A percentile compares a stretch with the other conserved stretches of the same genome.
phyloP scores from a whole-genome alignment of 2,797 vertebrate species.

The Danio aesculapii region DNA sequence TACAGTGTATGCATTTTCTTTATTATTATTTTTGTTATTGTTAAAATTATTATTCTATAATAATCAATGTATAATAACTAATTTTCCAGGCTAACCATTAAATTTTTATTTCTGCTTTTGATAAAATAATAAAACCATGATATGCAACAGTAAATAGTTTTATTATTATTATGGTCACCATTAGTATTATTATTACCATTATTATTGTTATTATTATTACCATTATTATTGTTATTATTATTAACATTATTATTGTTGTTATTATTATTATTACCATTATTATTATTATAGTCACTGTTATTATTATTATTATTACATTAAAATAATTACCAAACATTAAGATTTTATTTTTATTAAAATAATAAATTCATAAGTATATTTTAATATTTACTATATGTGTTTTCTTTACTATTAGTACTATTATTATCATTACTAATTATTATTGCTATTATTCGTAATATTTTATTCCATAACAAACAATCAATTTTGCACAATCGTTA shows the following conservation, averaged over 20 bases:
- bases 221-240: too few relatives aligned
- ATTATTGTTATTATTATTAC: not conserved
- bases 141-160: not conserved
- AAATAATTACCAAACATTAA: too few relatives aligned
- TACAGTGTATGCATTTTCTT: not conserved
- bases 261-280: too few relatives aligned
- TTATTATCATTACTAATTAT: not conserved
- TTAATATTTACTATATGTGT: not conserved
- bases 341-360: not conserved
- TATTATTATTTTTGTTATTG: not conserved
- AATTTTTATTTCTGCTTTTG: not conserved
- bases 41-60: not conserved
- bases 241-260: not conserved
- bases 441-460: too few relatives aligned
- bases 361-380: not conserved
- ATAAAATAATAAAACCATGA: not conserved
- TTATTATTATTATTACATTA: too few relatives aligned
- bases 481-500: too few relatives aligned
- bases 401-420: not conserved
- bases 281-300: not conserved
- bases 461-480: too few relatives aligned
- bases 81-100: too few relatives aligned
- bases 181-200: too few relatives aligned
- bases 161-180: not conserved
- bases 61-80: too few relatives aligned